phyloP scores from a whole-genome alignment of 1,140 invertebrate species.

The Rhynchophorus ferrugineus region DNA sequence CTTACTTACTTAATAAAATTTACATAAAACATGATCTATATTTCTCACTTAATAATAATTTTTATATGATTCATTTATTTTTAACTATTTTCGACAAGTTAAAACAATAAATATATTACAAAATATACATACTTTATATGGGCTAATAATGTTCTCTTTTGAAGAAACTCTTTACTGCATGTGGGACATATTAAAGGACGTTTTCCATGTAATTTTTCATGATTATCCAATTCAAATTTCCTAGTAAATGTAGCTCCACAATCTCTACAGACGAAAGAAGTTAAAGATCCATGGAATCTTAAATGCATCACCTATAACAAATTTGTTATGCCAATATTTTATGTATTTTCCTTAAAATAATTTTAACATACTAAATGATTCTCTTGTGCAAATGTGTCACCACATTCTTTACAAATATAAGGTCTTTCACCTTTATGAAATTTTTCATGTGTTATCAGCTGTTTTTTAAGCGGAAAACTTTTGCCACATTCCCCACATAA shows the following conservation, averaged over 20 bases:
- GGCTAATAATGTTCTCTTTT: conserved; percentile 69
- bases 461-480: conserved; percentile 70
- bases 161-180: conserved; percentile 76
- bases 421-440: conserved; percentile 82
- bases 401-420: conserved; percentile 78
- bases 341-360: neutral
- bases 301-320: conserved; percentile 58
- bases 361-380: conserved; percentile 63
- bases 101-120: too few relatives aligned
- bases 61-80: too few relatives aligned
- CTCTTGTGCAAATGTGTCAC: conserved; percentile 80
- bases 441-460: conserved; percentile 77
- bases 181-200: conserved; percentile 72
- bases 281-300: conserved; percentile 72
- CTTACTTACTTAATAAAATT: too few relatives aligned
- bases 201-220: conserved; percentile 68
- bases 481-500: conserved; percentile 73
- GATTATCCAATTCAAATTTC: conserved; percentile 78
- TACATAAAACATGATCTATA: too few relatives aligned
- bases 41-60: too few relatives aligned
- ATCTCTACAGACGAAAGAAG: conserved; percentile 73
- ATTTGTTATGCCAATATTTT: conserved; percentile 4
- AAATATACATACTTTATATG: conserved; percentile 55
- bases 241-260: conserved; percentile 75
- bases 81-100: too few relatives aligned